Percentiles rank a stretch among this genome's conserved stretches.
phyloP scores from a whole-genome alignment of 1,140 invertebrate species.

The Eulimnadia texana region DNA sequence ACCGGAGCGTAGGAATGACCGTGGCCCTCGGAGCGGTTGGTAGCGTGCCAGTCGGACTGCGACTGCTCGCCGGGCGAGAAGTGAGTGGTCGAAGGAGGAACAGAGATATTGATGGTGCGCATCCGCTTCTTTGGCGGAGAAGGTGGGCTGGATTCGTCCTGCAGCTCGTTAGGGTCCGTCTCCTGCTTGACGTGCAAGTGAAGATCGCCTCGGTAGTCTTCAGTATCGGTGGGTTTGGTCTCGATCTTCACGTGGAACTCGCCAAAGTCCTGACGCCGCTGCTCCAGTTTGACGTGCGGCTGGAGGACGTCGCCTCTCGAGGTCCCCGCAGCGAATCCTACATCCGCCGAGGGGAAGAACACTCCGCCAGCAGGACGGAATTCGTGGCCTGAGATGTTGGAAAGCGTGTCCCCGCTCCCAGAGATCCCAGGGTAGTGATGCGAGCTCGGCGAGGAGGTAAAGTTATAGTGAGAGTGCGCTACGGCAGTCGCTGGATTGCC shows the following conservation, averaged over 20 bases:
- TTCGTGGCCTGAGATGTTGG: not conserved
- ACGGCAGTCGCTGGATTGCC: not conserved
- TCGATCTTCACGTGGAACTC: not conserved
- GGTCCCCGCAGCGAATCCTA: not conserved
- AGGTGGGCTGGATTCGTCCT: not conserved
- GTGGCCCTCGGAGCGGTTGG: not conserved
- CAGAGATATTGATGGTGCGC: not conserved
- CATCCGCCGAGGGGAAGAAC: not conserved
- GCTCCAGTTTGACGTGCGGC: not conserved
- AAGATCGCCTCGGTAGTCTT: not conserved
- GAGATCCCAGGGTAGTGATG: not conserved
- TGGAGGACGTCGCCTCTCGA: not conserved
- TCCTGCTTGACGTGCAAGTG: not conserved
- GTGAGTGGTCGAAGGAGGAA: not conserved
- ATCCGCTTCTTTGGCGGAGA: not conserved
- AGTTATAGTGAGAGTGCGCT: not conserved
- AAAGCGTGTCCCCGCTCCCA: not conserved
- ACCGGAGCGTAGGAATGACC: not conserved
- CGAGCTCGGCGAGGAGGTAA: not conserved
- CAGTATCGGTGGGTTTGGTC: not conserved
- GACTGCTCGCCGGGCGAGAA: not conserved
- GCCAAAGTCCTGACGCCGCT: not conserved
- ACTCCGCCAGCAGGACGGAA: not conserved
- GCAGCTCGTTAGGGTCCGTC: not conserved
- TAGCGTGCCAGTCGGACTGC: conserved; percentile 2